phyloP scores from a whole-genome alignment of 2,888 invertebrate genomes.

The Timema podura region DNA sequence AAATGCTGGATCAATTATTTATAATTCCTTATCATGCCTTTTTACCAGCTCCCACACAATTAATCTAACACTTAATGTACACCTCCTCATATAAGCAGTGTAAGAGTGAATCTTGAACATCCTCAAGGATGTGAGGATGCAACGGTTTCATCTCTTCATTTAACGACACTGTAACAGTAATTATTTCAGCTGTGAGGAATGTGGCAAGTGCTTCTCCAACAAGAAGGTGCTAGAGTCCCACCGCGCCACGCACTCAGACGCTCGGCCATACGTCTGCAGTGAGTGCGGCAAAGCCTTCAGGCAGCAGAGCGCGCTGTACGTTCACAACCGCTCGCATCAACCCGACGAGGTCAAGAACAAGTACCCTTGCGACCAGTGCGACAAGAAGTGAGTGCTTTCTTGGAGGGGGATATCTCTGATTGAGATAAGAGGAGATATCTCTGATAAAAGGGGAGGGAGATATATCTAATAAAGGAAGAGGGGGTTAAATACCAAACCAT shows the following conservation, averaged over 20 bases:
- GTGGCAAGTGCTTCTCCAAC: slow-evolving; percentile 54
- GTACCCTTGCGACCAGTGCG: slow-evolving; percentile 56
- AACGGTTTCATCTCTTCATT: background rate
- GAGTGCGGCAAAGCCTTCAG: slow-evolving; percentile 55
- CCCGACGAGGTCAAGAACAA: slow-evolving; percentile 55
- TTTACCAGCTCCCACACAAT: too few species aligned
- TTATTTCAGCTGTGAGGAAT: slow-evolving; percentile 48
- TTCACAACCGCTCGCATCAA: slow-evolving; percentile 54
- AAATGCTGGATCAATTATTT: too few species aligned
- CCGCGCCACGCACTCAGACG: slow-evolving; percentile 49
- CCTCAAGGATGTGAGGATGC: too few species aligned
- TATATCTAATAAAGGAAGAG: too few species aligned
- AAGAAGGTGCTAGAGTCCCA: slow-evolving; percentile 49
- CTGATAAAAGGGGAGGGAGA: too few species aligned
- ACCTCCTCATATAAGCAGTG: too few species aligned
- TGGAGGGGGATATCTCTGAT: too few species aligned
- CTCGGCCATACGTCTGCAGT: slow-evolving; percentile 49
- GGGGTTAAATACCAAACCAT: too few species aligned
- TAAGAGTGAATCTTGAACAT: background rate
- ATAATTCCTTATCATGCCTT: too few species aligned
- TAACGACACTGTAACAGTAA: background rate
- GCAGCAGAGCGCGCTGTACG: slow-evolving; percentile 52
- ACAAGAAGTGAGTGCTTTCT: slow-evolving; percentile 45
- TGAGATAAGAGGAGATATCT: too few species aligned
- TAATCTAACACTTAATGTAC: too few species aligned